Evolutionary conservation across 1,140 invertebrate species (phyloP).

Genomic region (Microplitis mediator): DNA sequence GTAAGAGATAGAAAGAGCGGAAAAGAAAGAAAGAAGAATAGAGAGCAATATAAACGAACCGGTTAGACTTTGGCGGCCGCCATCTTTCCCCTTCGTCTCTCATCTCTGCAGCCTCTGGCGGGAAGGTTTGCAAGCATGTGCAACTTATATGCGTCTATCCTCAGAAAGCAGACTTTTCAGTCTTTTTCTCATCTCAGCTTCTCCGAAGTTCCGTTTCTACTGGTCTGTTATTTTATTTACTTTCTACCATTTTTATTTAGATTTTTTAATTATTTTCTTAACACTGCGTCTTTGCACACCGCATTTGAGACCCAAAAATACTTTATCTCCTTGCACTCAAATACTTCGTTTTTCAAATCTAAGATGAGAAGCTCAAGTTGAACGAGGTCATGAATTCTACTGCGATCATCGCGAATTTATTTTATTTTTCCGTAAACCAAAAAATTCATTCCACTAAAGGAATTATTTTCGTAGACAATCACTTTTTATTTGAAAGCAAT

Average conservation of each 20-base stretch:
- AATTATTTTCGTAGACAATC: not conserved
- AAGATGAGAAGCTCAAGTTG: not conserved
- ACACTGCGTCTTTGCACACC: not conserved
- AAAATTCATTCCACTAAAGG: not conserved
- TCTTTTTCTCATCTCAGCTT: not conserved
- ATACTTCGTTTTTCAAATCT: not conserved
- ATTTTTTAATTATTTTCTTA: not conserved
- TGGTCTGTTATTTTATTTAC: not conserved
- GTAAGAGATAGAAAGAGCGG: slow-evolving; percentile 33
- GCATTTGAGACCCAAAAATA: slow-evolving; percentile 8
- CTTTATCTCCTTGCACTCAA: not conserved
- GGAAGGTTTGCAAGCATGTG: slow-evolving; percentile 3
- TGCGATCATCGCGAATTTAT: not conserved
- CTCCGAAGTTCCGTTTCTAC: not conserved
- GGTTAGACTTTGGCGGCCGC: slow-evolving; percentile 58
- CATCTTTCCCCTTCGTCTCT: slow-evolving; percentile 54
- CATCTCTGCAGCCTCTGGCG: slow-evolving; percentile 35
- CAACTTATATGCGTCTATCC: slow-evolving; percentile 14
- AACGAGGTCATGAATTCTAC: slow-evolving; percentile 4
- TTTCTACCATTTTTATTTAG: not conserved
- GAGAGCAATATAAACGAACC: slow-evolving; percentile 45
- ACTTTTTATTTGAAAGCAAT: not conserved
- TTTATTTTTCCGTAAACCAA: not conserved
- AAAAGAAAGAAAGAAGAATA: slow-evolving; percentile 17
- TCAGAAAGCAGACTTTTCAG: not conserved